Conservation (phyloP, 1,140 invertebrate species). For the Megathymus violae region DNA sequence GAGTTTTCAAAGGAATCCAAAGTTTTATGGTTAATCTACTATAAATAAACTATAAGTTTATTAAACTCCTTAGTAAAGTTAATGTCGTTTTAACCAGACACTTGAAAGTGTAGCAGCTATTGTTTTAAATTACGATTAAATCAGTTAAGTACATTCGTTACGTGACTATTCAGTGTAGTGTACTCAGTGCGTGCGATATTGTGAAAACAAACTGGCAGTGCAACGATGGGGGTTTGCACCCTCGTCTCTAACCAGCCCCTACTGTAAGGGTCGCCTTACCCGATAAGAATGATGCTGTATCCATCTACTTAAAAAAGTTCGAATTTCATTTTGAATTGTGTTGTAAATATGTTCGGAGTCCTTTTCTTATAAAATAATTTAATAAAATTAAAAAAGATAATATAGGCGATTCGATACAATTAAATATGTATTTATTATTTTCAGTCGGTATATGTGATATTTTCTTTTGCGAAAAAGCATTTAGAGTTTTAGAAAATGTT, state of each 20-base stretch:
- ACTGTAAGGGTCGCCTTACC: slow-evolving; percentile 42
- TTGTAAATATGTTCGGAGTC: neutral
- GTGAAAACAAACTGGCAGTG: slow-evolving; percentile 42
- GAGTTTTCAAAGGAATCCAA: too few species aligned
- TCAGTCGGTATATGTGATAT: too few species aligned
- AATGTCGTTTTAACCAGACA: neutral
- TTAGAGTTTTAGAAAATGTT: too few species aligned
- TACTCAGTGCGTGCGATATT: slow-evolving; percentile 19
- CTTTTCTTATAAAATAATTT: neutral
- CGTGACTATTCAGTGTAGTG: slow-evolving; percentile 13
- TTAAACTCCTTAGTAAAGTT: too few species aligned
- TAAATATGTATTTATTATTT: too few species aligned
- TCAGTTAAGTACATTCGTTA: slow-evolving; percentile 2
- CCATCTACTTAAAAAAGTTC: too few species aligned
- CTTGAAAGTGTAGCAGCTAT: neutral
- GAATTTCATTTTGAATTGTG: too few species aligned
- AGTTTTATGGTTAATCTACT: too few species aligned
- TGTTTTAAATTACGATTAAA: neutral
- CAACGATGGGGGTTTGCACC: slow-evolving; percentile 8
- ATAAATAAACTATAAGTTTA: too few species aligned
- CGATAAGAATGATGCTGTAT: neutral
- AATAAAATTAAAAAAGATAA: too few species aligned
- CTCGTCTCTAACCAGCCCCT: slow-evolving; percentile 50
- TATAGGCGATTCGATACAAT: too few species aligned
- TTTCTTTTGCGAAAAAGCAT: too few species aligned